phyloP scores from a whole-genome alignment of 2,888 invertebrate genomes.

The Hydropsyche betteni region DNA sequence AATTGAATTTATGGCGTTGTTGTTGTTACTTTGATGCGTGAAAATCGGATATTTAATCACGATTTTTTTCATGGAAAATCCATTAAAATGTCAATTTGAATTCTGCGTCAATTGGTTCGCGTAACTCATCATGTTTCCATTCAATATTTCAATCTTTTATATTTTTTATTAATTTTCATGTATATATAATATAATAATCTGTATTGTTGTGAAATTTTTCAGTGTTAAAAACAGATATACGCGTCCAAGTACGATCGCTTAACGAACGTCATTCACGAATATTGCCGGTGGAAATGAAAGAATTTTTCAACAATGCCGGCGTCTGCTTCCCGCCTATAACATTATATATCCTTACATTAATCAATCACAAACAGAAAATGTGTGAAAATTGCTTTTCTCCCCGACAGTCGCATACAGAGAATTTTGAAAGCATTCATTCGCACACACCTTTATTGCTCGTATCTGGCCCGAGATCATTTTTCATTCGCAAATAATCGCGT shows the following conservation, averaged over 20 bases:
- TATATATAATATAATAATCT: too few species aligned
- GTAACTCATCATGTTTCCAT: too few species aligned
- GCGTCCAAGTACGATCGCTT: too few species aligned
- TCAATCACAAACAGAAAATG: constrained; percentile 22
- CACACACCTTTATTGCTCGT: constrained; percentile 1
- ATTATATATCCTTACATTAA: constrained; percentile 12
- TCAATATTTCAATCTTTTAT: too few species aligned
- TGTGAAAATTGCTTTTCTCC: constrained; percentile 21
- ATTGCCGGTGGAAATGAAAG: constrained; percentile 7
- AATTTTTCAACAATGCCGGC: constrained; percentile 10
- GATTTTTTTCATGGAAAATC: background rate
- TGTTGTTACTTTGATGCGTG: too few species aligned
- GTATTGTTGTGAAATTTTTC: too few species aligned
- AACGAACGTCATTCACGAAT: background rate
- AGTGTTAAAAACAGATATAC: too few species aligned
- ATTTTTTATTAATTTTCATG: too few species aligned
- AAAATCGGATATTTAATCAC: too few species aligned
- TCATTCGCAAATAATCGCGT: background rate
- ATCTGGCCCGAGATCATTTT: constrained; percentile 2
- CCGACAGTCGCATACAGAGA: constrained; percentile 4
- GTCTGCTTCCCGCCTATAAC: constrained; percentile 1
- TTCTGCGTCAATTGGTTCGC: background rate
- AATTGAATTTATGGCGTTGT: too few species aligned
- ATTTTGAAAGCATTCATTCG: background rate
- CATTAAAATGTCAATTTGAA: constrained; percentile 1